phyloP scores from a whole-genome alignment of 2,888 invertebrate genomes.

The Labia minor region DNA sequence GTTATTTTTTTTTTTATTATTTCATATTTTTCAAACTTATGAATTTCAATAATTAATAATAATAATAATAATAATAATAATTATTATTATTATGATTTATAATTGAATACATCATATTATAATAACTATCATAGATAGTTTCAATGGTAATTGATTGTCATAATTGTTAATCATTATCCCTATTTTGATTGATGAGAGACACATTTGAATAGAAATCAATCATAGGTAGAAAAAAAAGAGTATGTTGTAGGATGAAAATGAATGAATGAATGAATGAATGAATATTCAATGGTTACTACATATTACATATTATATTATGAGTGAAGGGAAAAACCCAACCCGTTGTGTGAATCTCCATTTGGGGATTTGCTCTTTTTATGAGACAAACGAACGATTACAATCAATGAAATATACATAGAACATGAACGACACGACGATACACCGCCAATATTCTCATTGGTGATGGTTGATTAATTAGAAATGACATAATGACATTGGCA shows the following conservation, averaged over 20 bases:
- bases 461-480: not conserved
- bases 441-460: no score
- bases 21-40: no score
- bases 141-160: no score
- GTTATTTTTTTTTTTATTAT: no score
- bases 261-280: conserved; percentile 3
- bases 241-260: not conserved
- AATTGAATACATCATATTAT: no score
- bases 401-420: not conserved
- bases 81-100: no score
- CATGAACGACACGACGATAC: not conserved
- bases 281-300: not conserved
- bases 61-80: no score
- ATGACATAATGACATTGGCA: conserved; percentile 3
- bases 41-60: no score
- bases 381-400: not conserved
- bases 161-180: not conserved
- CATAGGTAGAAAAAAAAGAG: no score
- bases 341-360: not conserved
- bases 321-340: not conserved
- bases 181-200: not conserved
- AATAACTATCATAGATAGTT: no score
- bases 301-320: not conserved
- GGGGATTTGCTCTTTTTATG: not conserved
- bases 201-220: not conserved